Evolutionary conservation across 2,797 vertebrate genomes (phyloP).

Genomic region (Myotis pilosus): DNA sequence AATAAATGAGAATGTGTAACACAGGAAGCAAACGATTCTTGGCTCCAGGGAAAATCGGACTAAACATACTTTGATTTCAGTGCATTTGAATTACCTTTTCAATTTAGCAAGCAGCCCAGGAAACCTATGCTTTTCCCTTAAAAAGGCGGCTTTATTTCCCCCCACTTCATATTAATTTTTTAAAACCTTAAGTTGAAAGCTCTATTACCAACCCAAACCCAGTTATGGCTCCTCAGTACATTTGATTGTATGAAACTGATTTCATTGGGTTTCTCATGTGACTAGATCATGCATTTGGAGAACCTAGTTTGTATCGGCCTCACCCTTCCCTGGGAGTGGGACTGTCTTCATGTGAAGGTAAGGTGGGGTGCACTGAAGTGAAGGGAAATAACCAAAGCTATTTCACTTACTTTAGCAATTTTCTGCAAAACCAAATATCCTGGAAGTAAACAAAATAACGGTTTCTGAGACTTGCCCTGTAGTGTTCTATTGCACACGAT

Average conservation of each 20-base stretch:
- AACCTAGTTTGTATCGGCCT: background rate
- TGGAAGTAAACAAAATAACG: constrained; percentile 4
- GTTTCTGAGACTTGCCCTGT: constrained; percentile 61
- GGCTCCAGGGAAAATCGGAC: constrained; percentile 62
- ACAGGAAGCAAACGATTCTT: constrained; percentile 81
- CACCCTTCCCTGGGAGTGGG: background rate
- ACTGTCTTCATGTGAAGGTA: constrained; percentile 32
- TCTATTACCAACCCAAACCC: constrained; percentile 67
- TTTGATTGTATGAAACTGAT: background rate
- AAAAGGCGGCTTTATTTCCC: constrained; percentile 2
- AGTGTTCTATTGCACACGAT: constrained; percentile 90
- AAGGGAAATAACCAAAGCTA: constrained; percentile 1
- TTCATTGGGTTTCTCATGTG: background rate
- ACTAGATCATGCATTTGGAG: background rate
- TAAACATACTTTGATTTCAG: constrained; percentile 35
- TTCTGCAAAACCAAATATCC: constrained; percentile 62
- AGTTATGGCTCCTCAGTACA: constrained; percentile 58
- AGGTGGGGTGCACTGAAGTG: constrained; percentile 18
- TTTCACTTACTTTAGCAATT: constrained; percentile 48
- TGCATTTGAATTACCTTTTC: constrained; percentile 67
- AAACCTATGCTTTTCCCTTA: constrained; percentile 58
- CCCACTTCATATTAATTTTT: constrained; percentile 66
- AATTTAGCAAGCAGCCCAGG: constrained; percentile 39
- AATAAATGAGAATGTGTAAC: constrained; percentile 85
- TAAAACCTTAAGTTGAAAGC: constrained; percentile 48